A percentile compares a stretch with the other conserved stretches of the same genome.
Evolutionary conservation across 2,888 invertebrate species (phyloP).

Genomic region (Stenoptilia bipunctidactyla): DNA sequence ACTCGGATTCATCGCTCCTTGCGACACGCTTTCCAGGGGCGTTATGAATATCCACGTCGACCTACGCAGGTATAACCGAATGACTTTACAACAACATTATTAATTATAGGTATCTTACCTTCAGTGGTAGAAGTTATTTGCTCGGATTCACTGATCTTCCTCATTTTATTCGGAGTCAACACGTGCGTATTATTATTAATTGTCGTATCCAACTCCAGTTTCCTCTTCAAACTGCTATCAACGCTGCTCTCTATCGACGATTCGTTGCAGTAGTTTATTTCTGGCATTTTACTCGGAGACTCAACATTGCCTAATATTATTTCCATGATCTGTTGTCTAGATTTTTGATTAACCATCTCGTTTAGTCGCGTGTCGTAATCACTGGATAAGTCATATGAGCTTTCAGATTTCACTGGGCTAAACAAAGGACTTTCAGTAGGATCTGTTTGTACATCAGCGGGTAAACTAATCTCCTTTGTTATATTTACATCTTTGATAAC

Average conservation of each 20-base stretch:
- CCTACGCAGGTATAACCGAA: no score
- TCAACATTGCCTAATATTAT: conserved; percentile 57
- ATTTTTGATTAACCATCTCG: conserved; percentile 57
- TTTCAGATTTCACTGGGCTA: conserved; percentile 57
- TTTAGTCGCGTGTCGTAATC: conserved; percentile 57
- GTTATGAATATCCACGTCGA: no score
- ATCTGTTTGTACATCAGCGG: conserved; percentile 27
- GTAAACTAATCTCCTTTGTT: conserved; percentile 39
- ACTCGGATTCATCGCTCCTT: no score
- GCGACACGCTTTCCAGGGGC: no score
- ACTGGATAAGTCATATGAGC: conserved; percentile 50
- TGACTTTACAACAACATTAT: no score
- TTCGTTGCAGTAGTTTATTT: conserved; percentile 46
- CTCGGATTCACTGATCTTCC: conserved; percentile 50
- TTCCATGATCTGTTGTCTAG: conserved; percentile 60
- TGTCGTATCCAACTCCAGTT: conserved; percentile 33
- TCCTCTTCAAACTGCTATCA: conserved; percentile 36
- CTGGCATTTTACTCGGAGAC: conserved; percentile 39
- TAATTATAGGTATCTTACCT: conserved; percentile 30
- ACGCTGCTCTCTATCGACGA: conserved; percentile 31
- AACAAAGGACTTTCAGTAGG: conserved; percentile 23
- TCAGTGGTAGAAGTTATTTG: conserved; percentile 57
- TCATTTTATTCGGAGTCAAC: conserved; percentile 42
- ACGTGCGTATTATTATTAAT: conserved; percentile 46
- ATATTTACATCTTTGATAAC: conserved; percentile 41